A percentile compares a stretch with the other conserved stretches of the same genome.
These are phyloP conservation scores for Drosophila hamatofila DNA, from an alignment of 2,888 invertebrate genomes.

Conservation along the genomic window DNA sequence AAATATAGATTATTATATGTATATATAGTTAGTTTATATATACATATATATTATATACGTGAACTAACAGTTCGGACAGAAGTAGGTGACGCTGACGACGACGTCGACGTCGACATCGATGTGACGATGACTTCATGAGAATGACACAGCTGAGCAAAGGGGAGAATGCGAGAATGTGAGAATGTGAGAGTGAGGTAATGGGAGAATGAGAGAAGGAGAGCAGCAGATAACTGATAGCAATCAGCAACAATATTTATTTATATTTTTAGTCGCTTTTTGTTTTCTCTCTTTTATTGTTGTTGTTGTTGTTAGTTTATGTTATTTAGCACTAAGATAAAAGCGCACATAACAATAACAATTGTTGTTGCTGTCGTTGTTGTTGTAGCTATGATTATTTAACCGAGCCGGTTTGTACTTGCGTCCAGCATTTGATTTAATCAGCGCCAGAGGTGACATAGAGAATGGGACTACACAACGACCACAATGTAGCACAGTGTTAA, in stretches of 20 bases:
- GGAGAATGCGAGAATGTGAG: conserved; percentile 1
- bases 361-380: conserved; percentile 19
- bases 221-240: conserved; percentile 48
- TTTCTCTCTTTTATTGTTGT: conserved; percentile 15
- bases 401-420: conserved; percentile 76
- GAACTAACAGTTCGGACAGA: conserved; percentile 23
- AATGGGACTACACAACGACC: background rate
- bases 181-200: conserved; percentile 26
- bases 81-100: conserved; percentile 34
- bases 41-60: background rate
- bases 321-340: conserved; percentile 38
- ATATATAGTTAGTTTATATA: too few species aligned
- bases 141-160: conserved; percentile 24
- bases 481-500: conserved; percentile 1
- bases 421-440: conserved; percentile 67
- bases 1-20: too few species aligned
- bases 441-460: conserved; percentile 52
- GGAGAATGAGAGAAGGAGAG: conserved; percentile 11
- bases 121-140: conserved; percentile 59
- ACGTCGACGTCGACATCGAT: conserved; percentile 23
- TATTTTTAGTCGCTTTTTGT: conserved; percentile 29
- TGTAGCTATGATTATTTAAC: conserved; percentile 61
- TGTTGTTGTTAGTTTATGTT: conserved; percentile 24
- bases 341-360: conserved; percentile 44
- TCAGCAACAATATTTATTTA: conserved; percentile 45